A percentile compares a stretch with the other conserved stretches of the same genome.
Conservation (phyloP, 2,888 invertebrate genomes). For the Lomographa bimaculata region DNA sequence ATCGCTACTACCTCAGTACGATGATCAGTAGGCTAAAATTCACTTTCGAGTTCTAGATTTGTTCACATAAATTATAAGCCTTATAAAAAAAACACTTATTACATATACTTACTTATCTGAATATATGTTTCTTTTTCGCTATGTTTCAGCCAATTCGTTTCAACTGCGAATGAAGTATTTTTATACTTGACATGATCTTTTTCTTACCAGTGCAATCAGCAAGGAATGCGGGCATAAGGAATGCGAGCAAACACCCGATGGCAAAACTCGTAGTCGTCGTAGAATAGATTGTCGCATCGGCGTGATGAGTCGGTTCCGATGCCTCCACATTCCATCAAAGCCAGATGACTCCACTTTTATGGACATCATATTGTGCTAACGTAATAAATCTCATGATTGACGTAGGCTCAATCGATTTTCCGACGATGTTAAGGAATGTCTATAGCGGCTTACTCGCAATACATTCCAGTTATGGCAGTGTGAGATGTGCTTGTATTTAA, state of each 20-base stretch:
- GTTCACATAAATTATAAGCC: too few relatives aligned
- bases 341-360: slow-evolving; percentile 44
- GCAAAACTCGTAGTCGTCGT: slow-evolving; percentile 30
- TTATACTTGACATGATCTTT: slow-evolving; percentile 8
- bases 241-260: slow-evolving; percentile 39
- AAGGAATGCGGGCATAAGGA: slow-evolving; percentile 37
- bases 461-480: slow-evolving; percentile 14
- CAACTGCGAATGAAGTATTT: too few relatives aligned
- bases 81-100: too few relatives aligned
- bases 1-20: too few relatives aligned
- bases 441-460: slow-evolving; percentile 29
- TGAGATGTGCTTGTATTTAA: slow-evolving; percentile 3
- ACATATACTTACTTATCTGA: too few relatives aligned
- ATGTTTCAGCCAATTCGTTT: too few relatives aligned
- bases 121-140: too few relatives aligned
- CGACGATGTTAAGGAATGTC: slow-evolving; percentile 31
- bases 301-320: slow-evolving; percentile 34
- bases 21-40: too few relatives aligned
- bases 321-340: slow-evolving; percentile 38
- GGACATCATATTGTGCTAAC: slow-evolving; percentile 36
- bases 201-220: slow-evolving; percentile 15
- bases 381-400: slow-evolving; percentile 29
- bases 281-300: slow-evolving; percentile 31
- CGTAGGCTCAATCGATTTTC: slow-evolving; percentile 34
- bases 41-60: too few relatives aligned